Conservation (phyloP, 2,797 vertebrate species). For the Hippopotamyrus pictus region DNA sequence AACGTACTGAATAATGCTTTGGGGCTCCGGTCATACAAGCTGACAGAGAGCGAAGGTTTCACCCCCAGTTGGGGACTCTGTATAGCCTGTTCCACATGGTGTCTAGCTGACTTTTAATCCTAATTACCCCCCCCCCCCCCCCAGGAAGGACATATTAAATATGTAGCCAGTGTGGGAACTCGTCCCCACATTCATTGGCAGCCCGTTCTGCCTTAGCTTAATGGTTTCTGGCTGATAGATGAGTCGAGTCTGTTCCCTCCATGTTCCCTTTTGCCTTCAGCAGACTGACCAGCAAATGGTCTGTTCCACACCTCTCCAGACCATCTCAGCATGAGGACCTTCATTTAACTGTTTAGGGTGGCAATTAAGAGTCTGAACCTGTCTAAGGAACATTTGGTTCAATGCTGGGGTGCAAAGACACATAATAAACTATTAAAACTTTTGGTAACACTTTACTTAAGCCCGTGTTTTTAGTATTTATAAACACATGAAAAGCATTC, state of each 20-base stretch:
- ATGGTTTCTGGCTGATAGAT: conserved; percentile 5
- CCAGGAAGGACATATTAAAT: background rate
- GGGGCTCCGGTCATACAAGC: background rate
- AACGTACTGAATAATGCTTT: background rate
- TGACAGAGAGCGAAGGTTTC: background rate
- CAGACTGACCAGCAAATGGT: background rate
- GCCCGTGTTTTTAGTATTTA: background rate
- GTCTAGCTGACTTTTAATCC: background rate
- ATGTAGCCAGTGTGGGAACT: background rate
- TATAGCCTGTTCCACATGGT: background rate
- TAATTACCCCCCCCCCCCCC: background rate
- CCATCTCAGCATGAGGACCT: background rate
- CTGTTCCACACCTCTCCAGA: background rate
- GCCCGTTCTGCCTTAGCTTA: background rate
- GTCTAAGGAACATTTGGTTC: background rate
- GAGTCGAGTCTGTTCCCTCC: background rate
- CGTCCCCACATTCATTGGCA: background rate
- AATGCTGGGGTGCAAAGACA: background rate
- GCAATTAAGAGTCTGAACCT: background rate
- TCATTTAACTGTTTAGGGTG: background rate
- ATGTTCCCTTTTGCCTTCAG: background rate
- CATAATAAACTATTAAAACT: background rate
- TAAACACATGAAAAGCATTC: background rate
- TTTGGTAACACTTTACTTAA: background rate
- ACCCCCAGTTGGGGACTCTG: background rate